Percentiles rank a stretch among this genome's conserved stretches.
Conservation (phyloP, 2,797 vertebrate genomes). For the Threskiornis aethiopicus region DNA sequence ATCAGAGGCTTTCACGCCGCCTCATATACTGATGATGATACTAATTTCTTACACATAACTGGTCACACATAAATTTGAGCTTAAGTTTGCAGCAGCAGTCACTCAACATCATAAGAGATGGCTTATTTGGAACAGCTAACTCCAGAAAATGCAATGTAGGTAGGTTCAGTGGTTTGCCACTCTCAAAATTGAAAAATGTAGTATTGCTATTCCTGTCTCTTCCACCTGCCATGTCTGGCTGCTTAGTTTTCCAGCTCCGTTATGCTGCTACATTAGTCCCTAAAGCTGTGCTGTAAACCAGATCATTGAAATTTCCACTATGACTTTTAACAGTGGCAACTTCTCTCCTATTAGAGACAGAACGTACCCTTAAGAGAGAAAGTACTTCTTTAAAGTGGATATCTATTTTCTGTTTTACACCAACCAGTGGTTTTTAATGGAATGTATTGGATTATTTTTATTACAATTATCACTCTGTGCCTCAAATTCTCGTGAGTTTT, state of each 20-base stretch:
- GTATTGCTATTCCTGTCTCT: background rate
- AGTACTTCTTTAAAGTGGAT: background rate
- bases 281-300: background rate
- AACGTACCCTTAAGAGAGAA: background rate
- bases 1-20: background rate
- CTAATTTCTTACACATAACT: background rate
- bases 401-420: background rate
- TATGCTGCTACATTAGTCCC: background rate
- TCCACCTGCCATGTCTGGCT: background rate
- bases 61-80: background rate
- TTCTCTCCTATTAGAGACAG: background rate
- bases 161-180: background rate
- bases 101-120: rapidly evolving
- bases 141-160: background rate
- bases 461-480: background rate
- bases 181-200: background rate
- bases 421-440: background rate
- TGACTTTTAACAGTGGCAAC: background rate
- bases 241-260: background rate
- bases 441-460: background rate
- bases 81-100: background rate
- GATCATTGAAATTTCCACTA: background rate
- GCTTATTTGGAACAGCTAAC: background rate
- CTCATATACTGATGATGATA: background rate
- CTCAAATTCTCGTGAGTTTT: background rate